Percentiles rank a stretch among this genome's conserved stretches.
Conservation (phyloP, 2,888 invertebrate species). For the Apocheima hispidaria region DNA sequence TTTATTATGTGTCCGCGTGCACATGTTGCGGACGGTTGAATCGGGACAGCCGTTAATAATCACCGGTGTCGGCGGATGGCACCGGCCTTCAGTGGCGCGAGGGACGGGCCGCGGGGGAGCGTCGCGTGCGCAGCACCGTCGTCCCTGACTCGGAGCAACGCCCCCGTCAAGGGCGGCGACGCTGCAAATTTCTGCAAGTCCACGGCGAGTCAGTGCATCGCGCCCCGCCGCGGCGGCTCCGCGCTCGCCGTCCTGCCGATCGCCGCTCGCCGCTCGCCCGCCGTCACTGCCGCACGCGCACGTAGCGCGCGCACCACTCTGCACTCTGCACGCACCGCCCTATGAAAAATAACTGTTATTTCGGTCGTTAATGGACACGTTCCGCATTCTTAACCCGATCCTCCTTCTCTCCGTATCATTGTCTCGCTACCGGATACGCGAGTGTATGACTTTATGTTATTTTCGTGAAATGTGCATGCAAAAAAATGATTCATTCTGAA, state of each 20-base stretch:
- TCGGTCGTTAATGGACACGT: slow-evolving; percentile 82
- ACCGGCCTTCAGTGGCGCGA: slow-evolving; percentile 50
- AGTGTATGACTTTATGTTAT: slow-evolving; percentile 59
- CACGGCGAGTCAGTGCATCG: slow-evolving; percentile 83
- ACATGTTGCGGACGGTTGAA: slow-evolving; percentile 42
- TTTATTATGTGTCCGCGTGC: slow-evolving; percentile 16
- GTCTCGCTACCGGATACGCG: slow-evolving; percentile 56
- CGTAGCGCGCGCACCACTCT: slow-evolving; percentile 62
- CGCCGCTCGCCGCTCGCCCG: slow-evolving; percentile 63
- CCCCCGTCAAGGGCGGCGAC: slow-evolving; percentile 86
- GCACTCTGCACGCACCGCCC: slow-evolving; percentile 71
- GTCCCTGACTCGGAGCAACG: slow-evolving; percentile 86
- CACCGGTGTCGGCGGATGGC: slow-evolving; percentile 41
- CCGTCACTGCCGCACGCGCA: slow-evolving; percentile 79
- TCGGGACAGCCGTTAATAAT: slow-evolving; percentile 49
- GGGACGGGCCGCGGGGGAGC: slow-evolving; percentile 70
- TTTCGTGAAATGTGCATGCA: slow-evolving; percentile 54
- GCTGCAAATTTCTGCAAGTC: slow-evolving; percentile 86
- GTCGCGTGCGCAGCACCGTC: slow-evolving; percentile 83
- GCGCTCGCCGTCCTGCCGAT: slow-evolving; percentile 72
- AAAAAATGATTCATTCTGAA: slow-evolving; percentile 44
- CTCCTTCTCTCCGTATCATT: slow-evolving; percentile 60
- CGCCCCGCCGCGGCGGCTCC: slow-evolving; percentile 84
- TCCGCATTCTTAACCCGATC: slow-evolving; percentile 79
- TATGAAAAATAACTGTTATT: slow-evolving; percentile 83